These are phyloP conservation scores for Allygus modestus DNA, from an alignment of 2,888 invertebrate genomes.

Conservation along the genomic window DNA sequence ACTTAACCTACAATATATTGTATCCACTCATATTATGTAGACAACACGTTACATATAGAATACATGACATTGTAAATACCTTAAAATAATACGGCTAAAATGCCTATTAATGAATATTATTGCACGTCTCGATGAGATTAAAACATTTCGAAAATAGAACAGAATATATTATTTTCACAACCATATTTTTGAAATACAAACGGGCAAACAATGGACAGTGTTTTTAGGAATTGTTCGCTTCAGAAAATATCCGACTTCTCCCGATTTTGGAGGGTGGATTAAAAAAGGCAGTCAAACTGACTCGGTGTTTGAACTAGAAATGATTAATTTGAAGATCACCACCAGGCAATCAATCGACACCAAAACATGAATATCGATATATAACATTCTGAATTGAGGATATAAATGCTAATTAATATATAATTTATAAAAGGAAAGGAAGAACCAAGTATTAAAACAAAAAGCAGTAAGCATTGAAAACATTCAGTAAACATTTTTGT, in stretches of 20 bases:
- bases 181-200: slow-evolving; percentile 62
- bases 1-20: slow-evolving; percentile 60
- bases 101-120: slow-evolving; percentile 60
- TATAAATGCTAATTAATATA: too few relatives aligned
- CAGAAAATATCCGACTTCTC: slow-evolving; percentile 55
- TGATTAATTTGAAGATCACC: too few relatives aligned
- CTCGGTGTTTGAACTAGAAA: not conserved
- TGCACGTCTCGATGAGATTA: slow-evolving; percentile 57
- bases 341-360: too few relatives aligned
- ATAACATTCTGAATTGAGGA: too few relatives aligned
- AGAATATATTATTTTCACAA: slow-evolving; percentile 61
- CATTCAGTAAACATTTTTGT: too few relatives aligned
- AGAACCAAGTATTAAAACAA: too few relatives aligned
- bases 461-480: too few relatives aligned
- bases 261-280: not conserved
- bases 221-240: slow-evolving; percentile 60
- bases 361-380: too few relatives aligned
- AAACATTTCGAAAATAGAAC: slow-evolving; percentile 62
- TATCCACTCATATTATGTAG: slow-evolving; percentile 43
- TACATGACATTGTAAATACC: slow-evolving; percentile 57
- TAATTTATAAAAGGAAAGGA: too few relatives aligned
- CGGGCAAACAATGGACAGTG: slow-evolving; percentile 60
- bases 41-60: slow-evolving; percentile 47
- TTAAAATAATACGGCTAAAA: slow-evolving; percentile 60
- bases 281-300: slow-evolving; percentile 27